Evolutionary conservation across 2,797 vertebrate genomes (phyloP).

Genomic region (Rhincodon typus): DNA sequence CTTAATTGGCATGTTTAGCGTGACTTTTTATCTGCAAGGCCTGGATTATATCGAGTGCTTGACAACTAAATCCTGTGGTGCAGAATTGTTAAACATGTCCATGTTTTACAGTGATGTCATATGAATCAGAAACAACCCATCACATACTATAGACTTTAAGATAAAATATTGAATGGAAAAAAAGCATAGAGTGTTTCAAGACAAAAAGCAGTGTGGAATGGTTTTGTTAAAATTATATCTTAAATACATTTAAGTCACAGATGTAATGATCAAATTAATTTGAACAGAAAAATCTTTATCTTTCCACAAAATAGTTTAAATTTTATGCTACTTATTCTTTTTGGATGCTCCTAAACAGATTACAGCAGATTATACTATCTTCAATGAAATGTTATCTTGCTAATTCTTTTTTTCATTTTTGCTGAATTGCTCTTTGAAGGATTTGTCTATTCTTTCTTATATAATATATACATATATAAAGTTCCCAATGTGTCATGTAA

Average conservation of each 20-base stretch:
- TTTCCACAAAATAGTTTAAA: not conserved
- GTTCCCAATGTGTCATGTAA: too few relatives aligned
- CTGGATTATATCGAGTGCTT: conserved; percentile 18
- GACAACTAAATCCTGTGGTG: conserved; percentile 28
- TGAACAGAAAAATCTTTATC: not conserved
- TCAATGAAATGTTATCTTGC: not conserved
- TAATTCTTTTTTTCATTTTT: not conserved
- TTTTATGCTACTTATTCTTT: not conserved
- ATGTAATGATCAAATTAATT: conserved; percentile 19
- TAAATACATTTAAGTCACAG: not conserved
- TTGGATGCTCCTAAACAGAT: not conserved
- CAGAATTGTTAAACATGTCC: conserved; percentile 32
- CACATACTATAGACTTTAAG: conserved; percentile 30
- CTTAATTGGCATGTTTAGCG: conserved; percentile 28
- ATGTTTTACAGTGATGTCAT: conserved; percentile 26
- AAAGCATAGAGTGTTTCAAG: not conserved
- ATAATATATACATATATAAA: too few relatives aligned
- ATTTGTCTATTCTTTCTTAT: too few relatives aligned
- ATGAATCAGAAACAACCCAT: conserved; percentile 34
- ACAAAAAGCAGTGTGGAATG: not conserved
- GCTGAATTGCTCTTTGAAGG: too few relatives aligned
- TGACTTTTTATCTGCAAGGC: conserved; percentile 7
- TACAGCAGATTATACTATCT: not conserved
- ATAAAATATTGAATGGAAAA: conserved; percentile 31
- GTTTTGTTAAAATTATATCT: conserved; percentile 20